Evolutionary conservation across 1,140 invertebrate genomes (phyloP).

Genomic region (Pinna nobilis): DNA sequence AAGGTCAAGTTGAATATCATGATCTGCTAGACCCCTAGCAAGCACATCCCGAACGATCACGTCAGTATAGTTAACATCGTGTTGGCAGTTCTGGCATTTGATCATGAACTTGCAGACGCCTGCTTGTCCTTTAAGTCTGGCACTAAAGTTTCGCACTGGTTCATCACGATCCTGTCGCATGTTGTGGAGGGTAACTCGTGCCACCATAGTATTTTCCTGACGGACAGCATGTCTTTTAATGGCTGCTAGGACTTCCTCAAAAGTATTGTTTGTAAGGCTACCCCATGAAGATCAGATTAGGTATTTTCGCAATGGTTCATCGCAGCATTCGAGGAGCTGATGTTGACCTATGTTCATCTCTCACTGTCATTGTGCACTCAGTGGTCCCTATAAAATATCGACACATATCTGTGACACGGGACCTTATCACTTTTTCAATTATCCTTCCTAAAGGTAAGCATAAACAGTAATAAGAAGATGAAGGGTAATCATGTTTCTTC

Average conservation of each 20-base stretch:
- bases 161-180: conserved; percentile 51
- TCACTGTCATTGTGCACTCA: too few species aligned
- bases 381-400: too few species aligned
- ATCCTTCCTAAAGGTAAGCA: too few species aligned
- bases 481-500: too few species aligned
- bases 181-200: conserved; percentile 37
- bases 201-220: conserved; percentile 50
- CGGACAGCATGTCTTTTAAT: conserved; percentile 43
- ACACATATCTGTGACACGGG: too few species aligned
- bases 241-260: conserved; percentile 37
- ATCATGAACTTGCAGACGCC: conserved; percentile 38
- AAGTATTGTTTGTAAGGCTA: conserved; percentile 29
- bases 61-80: conserved; percentile 43
- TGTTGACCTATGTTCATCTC: too few species aligned
- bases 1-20: conserved; percentile 43
- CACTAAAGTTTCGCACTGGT: conserved; percentile 36
- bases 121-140: conserved; percentile 33
- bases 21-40: conserved; percentile 2
- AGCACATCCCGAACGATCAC: conserved; percentile 36
- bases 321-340: conserved; percentile 52
- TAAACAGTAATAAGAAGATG: too few species aligned
- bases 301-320: conserved; percentile 35
- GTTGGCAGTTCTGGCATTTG: conserved; percentile 21
- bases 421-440: too few species aligned
- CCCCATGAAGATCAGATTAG: conserved; percentile 41